Evolutionary conservation across 2,797 vertebrate genomes (phyloP).

Genomic region (Pachyuromys duprasi): DNA sequence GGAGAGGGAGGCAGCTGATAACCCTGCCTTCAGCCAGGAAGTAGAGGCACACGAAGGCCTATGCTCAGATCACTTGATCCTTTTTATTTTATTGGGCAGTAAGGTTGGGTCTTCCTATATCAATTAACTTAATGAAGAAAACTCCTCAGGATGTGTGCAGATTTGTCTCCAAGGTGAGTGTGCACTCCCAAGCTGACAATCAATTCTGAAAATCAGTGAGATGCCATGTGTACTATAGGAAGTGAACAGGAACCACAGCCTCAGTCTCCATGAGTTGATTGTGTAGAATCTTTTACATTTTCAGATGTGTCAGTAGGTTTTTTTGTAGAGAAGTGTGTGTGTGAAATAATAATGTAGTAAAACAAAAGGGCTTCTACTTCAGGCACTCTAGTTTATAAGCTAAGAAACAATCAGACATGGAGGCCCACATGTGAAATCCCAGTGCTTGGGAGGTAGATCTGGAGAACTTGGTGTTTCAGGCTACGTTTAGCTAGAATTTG

Average conservation of each 20-base stretch:
- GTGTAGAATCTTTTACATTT: not conserved
- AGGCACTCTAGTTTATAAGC: not conserved
- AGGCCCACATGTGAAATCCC: not conserved
- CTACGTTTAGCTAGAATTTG: not conserved
- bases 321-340: not conserved
- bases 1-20: not conserved
- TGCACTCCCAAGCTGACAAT: not conserved
- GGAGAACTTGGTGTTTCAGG: not conserved
- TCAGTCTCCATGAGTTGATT: not conserved
- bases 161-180: not conserved
- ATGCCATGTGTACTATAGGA: not conserved
- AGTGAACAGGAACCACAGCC: not conserved
- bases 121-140: not conserved
- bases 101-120: not conserved
- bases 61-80: not conserved
- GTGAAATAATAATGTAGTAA: conserved; percentile 18
- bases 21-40: not conserved
- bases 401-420: not conserved
- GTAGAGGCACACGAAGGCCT: not conserved
- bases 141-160: not conserved
- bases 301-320: not conserved
- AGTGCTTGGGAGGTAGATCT: too few relatives aligned
- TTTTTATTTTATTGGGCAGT: not conserved
- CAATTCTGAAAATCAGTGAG: not conserved
- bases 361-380: conserved; percentile 27